Conservation (phyloP, 2,797 vertebrate genomes). For the Luscinia megarhynchos region DNA sequence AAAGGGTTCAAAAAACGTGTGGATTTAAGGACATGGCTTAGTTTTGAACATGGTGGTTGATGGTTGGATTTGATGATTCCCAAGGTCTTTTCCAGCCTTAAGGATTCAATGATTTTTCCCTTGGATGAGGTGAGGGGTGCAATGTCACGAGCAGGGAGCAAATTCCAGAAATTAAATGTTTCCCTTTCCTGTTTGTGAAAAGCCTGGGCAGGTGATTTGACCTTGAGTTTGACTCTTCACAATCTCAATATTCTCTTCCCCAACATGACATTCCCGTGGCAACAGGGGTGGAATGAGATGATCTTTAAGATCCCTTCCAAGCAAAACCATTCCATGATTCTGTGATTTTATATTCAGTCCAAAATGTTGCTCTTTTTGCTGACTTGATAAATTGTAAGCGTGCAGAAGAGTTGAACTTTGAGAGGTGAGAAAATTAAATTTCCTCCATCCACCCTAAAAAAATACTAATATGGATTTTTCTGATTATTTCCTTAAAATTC, state of each 20-base stretch:
- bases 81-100: background rate
- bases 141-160: background rate
- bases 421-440: background rate
- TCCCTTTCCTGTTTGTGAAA: background rate
- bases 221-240: background rate
- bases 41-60: background rate
- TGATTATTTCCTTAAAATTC: background rate
- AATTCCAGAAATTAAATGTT: background rate
- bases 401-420: background rate
- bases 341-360: background rate
- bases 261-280: rapidly evolving
- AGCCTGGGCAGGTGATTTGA: background rate
- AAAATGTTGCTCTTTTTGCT: background rate
- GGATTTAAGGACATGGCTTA: background rate
- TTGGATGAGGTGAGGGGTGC: background rate
- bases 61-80: background rate
- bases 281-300: rapidly evolving
- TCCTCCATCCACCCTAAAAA: background rate
- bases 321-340: background rate
- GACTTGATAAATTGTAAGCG: background rate
- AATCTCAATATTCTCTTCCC: too few relatives aligned
- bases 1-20: background rate
- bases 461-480: background rate
- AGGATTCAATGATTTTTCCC: background rate
- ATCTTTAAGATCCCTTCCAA: background rate